A percentile compares a stretch with the other conserved stretches of the same genome.
Conservation (phyloP, 2,113 vertebrate species). For the Triplophysa tibetana region DNA sequence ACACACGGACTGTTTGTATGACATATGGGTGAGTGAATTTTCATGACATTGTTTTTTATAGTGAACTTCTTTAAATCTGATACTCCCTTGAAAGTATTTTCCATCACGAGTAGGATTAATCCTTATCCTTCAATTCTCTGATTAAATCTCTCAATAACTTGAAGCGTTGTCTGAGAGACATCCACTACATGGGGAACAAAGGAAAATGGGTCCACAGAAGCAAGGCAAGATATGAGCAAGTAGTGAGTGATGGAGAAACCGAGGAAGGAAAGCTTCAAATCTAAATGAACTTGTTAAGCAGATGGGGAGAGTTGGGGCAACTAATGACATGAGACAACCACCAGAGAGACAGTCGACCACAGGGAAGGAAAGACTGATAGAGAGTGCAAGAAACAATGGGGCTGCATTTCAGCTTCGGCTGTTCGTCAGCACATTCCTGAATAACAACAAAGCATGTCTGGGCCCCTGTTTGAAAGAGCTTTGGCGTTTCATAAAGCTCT, state of each 20-base stretch:
- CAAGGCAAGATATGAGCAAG: slow-evolving; percentile 13
- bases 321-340: background rate
- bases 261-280: slow-evolving; percentile 2
- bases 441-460: slow-evolving; percentile 70
- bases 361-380: background rate
- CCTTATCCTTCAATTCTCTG: too few species aligned
- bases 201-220: background rate
- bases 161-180: background rate
- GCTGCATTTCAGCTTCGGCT: slow-evolving; percentile 61
- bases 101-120: too few species aligned
- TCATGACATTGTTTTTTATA: too few species aligned
- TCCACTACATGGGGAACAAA: background rate
- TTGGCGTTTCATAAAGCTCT: slow-evolving; percentile 67
- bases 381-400: slow-evolving; percentile 42
- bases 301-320: background rate
- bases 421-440: slow-evolving; percentile 78
- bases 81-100: too few species aligned
- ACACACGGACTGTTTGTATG: too few species aligned
- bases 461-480: slow-evolving; percentile 62
- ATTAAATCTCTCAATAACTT: background rate
- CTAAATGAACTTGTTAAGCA: slow-evolving; percentile 13
- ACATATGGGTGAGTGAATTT: too few species aligned
- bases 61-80: too few species aligned
- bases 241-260: background rate
- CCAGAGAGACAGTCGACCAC: slow-evolving; percentile 34